These are phyloP conservation scores for Mythimna ferrago DNA, from an alignment of 2,888 invertebrate genomes.

Conservation along the genomic window DNA sequence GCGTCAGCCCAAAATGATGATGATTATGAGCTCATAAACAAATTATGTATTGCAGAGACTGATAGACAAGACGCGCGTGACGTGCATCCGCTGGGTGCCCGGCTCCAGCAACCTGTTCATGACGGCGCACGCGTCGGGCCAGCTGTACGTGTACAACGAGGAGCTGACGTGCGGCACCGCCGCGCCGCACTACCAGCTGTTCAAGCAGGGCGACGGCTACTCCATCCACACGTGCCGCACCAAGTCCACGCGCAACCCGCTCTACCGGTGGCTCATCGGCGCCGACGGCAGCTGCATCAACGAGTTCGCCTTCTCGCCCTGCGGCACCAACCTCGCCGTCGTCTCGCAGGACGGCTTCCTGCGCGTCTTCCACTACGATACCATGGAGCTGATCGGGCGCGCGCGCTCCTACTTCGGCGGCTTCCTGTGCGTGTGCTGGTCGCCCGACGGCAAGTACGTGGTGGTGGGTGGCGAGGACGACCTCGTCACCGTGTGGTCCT, in stretches of 20 bases:
- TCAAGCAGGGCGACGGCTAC: constrained; percentile 98
- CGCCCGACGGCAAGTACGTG: constrained; percentile 98
- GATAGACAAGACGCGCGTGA: constrained; percentile 98
- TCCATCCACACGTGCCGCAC: constrained; percentile 98
- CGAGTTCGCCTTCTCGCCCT: constrained; percentile 99
- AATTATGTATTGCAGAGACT: constrained; percentile 91
- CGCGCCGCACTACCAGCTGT: constrained; percentile 98
- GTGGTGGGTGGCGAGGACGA: constrained; percentile 99
- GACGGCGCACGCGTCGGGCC: constrained; percentile 98
- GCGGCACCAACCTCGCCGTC: constrained; percentile 97
- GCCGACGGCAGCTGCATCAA: constrained; percentile 96
- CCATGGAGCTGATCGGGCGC: constrained; percentile 98
- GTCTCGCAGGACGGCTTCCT: constrained; percentile 99
- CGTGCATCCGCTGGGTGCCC: constrained; percentile 99
- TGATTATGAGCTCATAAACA: not conserved
- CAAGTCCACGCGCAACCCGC: constrained; percentile 98
- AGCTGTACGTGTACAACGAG: constrained; percentile 99
- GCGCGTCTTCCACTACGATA: constrained; percentile 98
- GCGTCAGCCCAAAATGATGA: not conserved
- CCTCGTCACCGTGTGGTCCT: constrained; percentile 99
- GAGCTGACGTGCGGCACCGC: constrained; percentile 97
- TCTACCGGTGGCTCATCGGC: constrained; percentile 95
- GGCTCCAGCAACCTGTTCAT: constrained; percentile 98
- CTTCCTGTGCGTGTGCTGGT: constrained; percentile 99
- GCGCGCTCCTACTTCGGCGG: constrained; percentile 99